Evolutionary conservation across 2,888 invertebrate species (phyloP).

Genomic region (Synanthedon formicaeformis): DNA sequence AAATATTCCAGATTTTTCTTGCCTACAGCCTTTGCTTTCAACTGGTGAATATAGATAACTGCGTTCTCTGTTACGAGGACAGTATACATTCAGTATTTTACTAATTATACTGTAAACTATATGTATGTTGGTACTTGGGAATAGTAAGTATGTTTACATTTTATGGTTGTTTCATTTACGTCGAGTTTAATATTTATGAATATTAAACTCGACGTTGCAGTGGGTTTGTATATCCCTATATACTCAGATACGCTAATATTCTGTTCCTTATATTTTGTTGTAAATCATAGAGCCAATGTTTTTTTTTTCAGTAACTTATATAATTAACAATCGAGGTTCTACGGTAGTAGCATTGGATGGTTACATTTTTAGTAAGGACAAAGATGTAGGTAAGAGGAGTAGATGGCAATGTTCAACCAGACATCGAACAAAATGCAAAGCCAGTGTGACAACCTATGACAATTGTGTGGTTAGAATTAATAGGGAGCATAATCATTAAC

Average conservation of each 20-base stretch:
- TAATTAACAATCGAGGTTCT: no score
- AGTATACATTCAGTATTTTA: background rate
- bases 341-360: no score
- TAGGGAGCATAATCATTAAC: constrained; percentile 12
- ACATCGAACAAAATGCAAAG: constrained; percentile 21
- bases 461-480: constrained; percentile 6
- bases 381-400: constrained; percentile 11
- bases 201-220: no score
- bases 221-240: no score
- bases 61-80: background rate
- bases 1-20: no score
- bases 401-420: constrained; percentile 26
- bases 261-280: no score
- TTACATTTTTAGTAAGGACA: constrained; percentile 11
- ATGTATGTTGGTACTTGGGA: background rate
- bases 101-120: background rate
- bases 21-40: no score
- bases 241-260: no score
- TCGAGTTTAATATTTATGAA: background rate
- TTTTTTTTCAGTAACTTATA: no score
- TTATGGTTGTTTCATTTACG: background rate
- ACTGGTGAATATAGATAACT: no score
- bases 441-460: constrained; percentile 16
- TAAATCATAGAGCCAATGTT: no score
- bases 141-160: constrained; percentile 4